A percentile compares a stretch with the other conserved stretches of the same genome.
These are phyloP conservation scores for Eurystomus gularis DNA, from an alignment of 2,113 vertebrate species.

Conservation along the genomic window DNA sequence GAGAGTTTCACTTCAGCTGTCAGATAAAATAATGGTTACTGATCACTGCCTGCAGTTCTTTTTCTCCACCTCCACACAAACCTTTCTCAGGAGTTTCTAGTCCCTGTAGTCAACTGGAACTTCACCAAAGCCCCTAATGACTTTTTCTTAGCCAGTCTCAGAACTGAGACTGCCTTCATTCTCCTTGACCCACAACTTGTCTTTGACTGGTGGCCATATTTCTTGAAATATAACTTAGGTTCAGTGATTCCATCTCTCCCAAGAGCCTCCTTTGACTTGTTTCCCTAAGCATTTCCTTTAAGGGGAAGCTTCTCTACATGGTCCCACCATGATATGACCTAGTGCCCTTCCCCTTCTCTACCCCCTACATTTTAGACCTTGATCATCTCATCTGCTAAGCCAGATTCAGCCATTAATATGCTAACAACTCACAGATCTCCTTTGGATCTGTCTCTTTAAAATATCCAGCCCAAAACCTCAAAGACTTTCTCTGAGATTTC, in stretches of 20 bases:
- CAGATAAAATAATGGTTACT: background rate
- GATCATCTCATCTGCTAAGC: background rate
- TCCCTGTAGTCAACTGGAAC: background rate
- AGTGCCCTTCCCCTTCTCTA: background rate
- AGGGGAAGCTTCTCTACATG: background rate
- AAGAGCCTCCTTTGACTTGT: background rate
- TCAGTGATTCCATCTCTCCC: background rate
- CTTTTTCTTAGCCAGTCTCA: background rate
- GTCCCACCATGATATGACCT: background rate
- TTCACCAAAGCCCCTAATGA: background rate
- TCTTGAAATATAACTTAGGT: background rate
- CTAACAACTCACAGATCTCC: background rate
- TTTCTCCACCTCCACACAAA: background rate
- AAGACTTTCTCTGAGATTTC: background rate
- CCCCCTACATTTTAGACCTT: background rate
- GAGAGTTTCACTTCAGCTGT: background rate
- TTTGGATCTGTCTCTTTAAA: background rate
- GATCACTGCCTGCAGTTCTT: background rate
- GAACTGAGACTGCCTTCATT: background rate
- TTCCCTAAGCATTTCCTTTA: background rate
- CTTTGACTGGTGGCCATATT: background rate
- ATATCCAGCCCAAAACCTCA: background rate
- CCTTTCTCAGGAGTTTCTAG: background rate
- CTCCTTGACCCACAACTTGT: rapidly evolving
- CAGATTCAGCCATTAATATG: background rate